phyloP scores from a whole-genome alignment of 2,888 invertebrate genomes.

The Sclerodermus sp. region DNA sequence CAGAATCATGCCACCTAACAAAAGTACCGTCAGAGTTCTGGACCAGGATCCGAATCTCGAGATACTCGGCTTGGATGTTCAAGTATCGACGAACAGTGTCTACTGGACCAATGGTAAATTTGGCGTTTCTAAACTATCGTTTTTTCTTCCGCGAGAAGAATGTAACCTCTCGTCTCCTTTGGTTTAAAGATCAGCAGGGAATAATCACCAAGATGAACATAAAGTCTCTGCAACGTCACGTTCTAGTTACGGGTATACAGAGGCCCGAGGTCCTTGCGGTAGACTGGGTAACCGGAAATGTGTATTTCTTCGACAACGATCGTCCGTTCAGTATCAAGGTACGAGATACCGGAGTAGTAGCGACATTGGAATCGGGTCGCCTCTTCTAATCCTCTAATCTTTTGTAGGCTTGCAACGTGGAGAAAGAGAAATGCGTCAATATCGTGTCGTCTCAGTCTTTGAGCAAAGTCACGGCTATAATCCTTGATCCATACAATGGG shows the following conservation, averaged over 20 bases:
- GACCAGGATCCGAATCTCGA: slow-evolving; percentile 29
- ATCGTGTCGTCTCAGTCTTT: slow-evolving; percentile 61
- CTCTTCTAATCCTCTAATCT: too few species aligned
- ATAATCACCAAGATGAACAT: slow-evolving; percentile 46
- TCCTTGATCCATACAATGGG: slow-evolving; percentile 65
- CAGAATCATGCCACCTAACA: slow-evolving; percentile 36
- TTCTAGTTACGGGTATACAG: slow-evolving; percentile 52
- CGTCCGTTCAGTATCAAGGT: slow-evolving; percentile 39
- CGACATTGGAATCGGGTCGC: too few species aligned
- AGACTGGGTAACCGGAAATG: slow-evolving; percentile 75
- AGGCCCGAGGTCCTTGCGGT: slow-evolving; percentile 65
- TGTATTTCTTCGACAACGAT: slow-evolving; percentile 66
- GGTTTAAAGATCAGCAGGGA: slow-evolving; percentile 37
- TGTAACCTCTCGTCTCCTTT: too few species aligned
- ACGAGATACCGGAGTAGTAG: too few species aligned
- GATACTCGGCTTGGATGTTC: slow-evolving; percentile 63
- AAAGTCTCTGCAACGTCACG: slow-evolving; percentile 47
- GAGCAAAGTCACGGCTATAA: slow-evolving; percentile 63
- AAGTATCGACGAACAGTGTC: slow-evolving; percentile 54
- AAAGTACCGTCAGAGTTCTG: slow-evolving; percentile 37
- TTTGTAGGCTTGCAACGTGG: slow-evolving; percentile 62
- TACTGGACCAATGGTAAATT: slow-evolving; percentile 59
- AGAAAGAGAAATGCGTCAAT: slow-evolving; percentile 61
- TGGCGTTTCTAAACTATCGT: too few species aligned
- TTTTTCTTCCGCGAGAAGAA: neutral